These are phyloP conservation scores for Mus musculus DNA, from an alignment of 2,113 vertebrate genomes.

Conservation along the genomic window DNA sequence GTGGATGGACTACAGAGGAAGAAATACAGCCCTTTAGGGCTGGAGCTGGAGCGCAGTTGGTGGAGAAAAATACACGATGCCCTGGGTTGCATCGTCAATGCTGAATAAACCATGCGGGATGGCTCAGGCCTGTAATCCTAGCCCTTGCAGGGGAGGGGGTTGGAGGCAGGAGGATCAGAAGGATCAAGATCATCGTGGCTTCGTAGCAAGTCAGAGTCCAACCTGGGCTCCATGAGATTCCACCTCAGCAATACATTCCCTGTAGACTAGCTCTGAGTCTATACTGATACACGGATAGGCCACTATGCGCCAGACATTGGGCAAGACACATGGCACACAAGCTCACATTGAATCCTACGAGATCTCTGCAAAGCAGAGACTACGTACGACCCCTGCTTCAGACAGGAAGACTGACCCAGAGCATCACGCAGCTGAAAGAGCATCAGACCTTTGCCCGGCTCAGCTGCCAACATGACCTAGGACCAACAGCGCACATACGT, in stretches of 20 bases:
- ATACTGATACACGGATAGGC: not conserved
- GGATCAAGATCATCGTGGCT: not conserved
- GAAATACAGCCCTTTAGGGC: not conserved
- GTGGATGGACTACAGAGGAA: not conserved
- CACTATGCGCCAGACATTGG: accelerated
- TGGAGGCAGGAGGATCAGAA: not conserved
- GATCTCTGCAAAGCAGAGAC: not conserved
- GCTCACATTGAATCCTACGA: not conserved
- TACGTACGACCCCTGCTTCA: not conserved
- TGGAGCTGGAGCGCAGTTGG: not conserved
- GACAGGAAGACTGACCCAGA: not conserved
- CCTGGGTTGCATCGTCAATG: not conserved
- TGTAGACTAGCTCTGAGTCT: not conserved
- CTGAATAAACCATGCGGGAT: not conserved
- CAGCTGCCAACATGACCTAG: not conserved
- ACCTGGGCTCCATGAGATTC: not conserved
- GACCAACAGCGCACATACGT: not conserved
- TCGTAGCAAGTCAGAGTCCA: not conserved
- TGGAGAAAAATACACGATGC: not conserved
- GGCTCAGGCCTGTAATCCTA: not conserved
- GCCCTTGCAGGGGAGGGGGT: too few species aligned
- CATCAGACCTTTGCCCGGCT: not conserved
- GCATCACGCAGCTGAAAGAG: not conserved
- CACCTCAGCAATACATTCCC: not conserved
- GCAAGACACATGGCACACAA: too few species aligned